Evolutionary conservation across 2,797 vertebrate genomes (phyloP).

Genomic region (Moxostoma hubbsi): DNA sequence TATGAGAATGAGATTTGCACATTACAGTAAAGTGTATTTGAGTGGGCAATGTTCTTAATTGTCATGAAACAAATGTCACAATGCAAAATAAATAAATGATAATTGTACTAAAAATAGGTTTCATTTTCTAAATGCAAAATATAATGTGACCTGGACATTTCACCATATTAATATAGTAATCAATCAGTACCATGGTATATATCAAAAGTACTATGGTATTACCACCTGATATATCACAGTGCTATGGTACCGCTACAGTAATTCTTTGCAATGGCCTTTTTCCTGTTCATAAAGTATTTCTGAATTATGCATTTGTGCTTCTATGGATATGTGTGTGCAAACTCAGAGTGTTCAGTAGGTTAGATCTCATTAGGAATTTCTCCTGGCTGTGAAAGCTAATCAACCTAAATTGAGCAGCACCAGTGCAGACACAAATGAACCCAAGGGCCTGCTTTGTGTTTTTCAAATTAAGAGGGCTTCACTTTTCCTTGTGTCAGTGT

Average conservation of each 20-base stretch:
- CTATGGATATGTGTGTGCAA: background rate
- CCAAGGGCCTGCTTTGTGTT: slow-evolving; percentile 36
- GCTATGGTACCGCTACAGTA: no score
- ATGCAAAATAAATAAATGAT: no score
- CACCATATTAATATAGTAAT: no score
- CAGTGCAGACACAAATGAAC: slow-evolving; percentile 34
- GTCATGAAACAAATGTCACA: no score
- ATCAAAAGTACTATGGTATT: background rate
- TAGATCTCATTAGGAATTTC: slow-evolving; percentile 40
- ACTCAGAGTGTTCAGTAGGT: background rate
- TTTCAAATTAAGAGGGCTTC: slow-evolving; percentile 42
- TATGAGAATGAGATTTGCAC: no score
- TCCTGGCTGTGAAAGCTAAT: slow-evolving; percentile 48
- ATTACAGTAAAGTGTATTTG: no score
- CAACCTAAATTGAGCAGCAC: slow-evolving; percentile 49
- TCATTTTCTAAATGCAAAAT: no score
- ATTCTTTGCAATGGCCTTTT: background rate
- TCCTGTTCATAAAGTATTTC: background rate
- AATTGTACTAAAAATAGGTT: no score
- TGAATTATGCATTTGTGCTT: background rate
- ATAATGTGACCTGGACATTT: no score
- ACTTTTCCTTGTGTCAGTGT: slow-evolving; percentile 13
- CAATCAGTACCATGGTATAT: no score
- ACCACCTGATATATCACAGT: background rate
- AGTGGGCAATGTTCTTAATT: no score